Conservation (phyloP, 1,140 invertebrate genomes). For the Drosophila kepulauana region DNA sequence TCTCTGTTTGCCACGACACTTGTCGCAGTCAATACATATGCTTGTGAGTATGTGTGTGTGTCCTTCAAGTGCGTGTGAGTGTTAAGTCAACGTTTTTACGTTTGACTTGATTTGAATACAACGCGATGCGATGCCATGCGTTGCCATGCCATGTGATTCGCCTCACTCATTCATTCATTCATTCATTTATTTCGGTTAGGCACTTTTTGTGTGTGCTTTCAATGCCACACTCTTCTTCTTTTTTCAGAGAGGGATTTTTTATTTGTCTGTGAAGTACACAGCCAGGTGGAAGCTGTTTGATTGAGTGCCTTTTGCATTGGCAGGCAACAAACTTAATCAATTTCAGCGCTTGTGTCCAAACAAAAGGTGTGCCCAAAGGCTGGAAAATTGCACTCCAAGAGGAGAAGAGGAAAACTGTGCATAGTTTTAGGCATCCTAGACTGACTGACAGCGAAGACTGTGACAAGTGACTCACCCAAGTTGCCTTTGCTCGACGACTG, state of each 20-base stretch:
- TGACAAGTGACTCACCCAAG: conserved; percentile 50
- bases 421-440: conserved; percentile 45
- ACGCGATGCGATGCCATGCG: conserved; percentile 15
- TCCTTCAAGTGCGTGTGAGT: conserved; percentile 48
- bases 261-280: neutral
- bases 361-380: conserved; percentile 77
- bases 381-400: conserved; percentile 60
- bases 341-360: conserved; percentile 78
- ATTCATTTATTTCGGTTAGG: conserved; percentile 54
- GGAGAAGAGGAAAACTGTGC: neutral
- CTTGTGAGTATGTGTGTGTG: conserved; percentile 18
- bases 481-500: conserved; percentile 35
- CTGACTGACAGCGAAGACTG: conserved; percentile 32
- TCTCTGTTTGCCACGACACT: conserved; percentile 38
- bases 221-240: conserved; percentile 10
- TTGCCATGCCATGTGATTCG: conserved; percentile 13
- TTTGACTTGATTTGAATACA: conserved; percentile 60
- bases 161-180: conserved; percentile 24
- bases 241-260: neutral
- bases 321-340: conserved; percentile 80
- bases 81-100: conserved; percentile 77
- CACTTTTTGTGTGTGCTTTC: conserved; percentile 36
- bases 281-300: conserved; percentile 47
- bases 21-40: conserved; percentile 19
- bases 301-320: conserved; percentile 77